These are phyloP conservation scores for Gorsachius magnificus DNA, from an alignment of 2,797 vertebrate genomes.

Conservation along the genomic window DNA sequence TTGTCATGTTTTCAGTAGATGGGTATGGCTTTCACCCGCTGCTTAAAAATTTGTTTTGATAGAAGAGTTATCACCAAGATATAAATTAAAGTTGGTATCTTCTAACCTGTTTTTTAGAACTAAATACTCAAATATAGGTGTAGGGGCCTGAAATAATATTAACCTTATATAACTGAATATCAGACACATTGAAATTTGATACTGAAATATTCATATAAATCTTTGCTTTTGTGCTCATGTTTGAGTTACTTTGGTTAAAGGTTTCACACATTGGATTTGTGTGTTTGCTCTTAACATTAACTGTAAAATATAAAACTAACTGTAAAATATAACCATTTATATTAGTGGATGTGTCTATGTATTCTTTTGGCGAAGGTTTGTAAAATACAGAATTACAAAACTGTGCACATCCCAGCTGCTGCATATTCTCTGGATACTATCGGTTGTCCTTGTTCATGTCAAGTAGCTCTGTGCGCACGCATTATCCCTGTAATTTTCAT, in stretches of 20 bases:
- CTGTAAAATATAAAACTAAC: not conserved
- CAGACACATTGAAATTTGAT: not conserved
- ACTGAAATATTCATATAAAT: not conserved
- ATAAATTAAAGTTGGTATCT: not conserved
- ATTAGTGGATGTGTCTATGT: not conserved
- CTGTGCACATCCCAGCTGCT: not conserved
- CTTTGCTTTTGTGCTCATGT: not conserved
- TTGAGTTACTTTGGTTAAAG: not conserved
- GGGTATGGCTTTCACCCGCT: fast-evolving
- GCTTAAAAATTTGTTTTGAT: not conserved
- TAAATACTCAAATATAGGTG: not conserved
- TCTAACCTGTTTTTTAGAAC: not conserved
- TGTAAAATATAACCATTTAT: not conserved
- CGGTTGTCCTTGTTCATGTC: not conserved
- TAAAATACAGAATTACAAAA: not conserved
- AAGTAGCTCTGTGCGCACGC: fast-evolving
- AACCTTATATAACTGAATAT: not conserved
- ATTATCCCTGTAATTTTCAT: conserved; percentile 26
- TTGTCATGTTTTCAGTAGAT: not conserved
- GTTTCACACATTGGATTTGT: not conserved
- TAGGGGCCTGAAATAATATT: not conserved
- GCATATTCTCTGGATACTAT: not conserved
- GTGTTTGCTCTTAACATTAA: not conserved
- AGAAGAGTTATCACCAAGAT: not conserved
- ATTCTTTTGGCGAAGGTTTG: not conserved